Conservation (phyloP, 1,140 invertebrate genomes). For the Drosophila neocordata region DNA sequence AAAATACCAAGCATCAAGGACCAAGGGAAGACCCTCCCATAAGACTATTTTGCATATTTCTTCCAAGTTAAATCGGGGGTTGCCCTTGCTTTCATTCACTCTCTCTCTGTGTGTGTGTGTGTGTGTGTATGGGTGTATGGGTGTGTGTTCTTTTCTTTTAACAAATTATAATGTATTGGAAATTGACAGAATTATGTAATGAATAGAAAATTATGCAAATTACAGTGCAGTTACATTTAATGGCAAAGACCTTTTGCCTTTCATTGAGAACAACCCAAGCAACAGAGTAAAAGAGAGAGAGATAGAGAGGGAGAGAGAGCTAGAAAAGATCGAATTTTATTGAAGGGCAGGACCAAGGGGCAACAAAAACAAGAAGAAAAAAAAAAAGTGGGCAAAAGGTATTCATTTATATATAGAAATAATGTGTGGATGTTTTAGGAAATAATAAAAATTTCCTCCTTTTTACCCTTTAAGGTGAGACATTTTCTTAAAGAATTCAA, state of each 20-base stretch:
- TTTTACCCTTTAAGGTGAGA: neutral
- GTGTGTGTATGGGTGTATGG: too few species aligned
- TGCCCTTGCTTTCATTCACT: constrained; percentile 18
- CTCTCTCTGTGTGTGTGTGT: neutral
- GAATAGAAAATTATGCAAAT: constrained; percentile 83
- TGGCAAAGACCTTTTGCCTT: constrained; percentile 67
- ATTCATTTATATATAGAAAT: neutral
- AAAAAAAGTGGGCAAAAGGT: neutral
- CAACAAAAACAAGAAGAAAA: neutral
- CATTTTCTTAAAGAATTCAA: neutral
- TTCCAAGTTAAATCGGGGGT: constrained; percentile 20
- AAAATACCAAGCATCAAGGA: too few species aligned
- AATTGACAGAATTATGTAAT: constrained; percentile 83
- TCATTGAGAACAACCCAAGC: neutral
- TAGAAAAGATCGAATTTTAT: constrained; percentile 59
- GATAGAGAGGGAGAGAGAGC: constrained; percentile 36
- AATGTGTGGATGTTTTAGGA: neutral
- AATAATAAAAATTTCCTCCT: neutral
- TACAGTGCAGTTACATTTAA: constrained; percentile 82
- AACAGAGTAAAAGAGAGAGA: constrained; percentile 10
- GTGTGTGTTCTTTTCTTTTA: constrained; percentile 42
- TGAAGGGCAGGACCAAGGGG: constrained; percentile 26
- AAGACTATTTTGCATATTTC: constrained; percentile 70
- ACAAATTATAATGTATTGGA: constrained; percentile 82
- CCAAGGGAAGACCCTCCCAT: constrained; percentile 25